Evolutionary conservation across 2,113 vertebrate species (phyloP).

Genomic region (Leptodactylus fuscus): DNA sequence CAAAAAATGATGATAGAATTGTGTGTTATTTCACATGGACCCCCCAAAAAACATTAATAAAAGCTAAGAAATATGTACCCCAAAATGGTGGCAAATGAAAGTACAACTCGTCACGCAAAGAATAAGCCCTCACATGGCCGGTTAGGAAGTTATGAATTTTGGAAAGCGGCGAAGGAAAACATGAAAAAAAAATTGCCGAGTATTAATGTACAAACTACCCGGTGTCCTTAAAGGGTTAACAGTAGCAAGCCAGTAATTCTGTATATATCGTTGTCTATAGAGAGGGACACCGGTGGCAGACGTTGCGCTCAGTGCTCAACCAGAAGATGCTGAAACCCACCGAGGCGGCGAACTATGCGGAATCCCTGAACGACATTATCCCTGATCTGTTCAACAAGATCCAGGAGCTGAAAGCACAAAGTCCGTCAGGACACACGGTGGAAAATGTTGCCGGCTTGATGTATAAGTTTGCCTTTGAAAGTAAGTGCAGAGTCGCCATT

Average conservation of each 20-base stretch:
- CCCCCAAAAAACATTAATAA: no score
- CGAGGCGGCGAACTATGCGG: conserved; percentile 69
- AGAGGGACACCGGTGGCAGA: conserved; percentile 77
- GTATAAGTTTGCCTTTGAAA: conserved; percentile 77
- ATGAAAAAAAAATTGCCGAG: no score
- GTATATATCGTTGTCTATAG: conserved; percentile 59
- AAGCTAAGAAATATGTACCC: no score
- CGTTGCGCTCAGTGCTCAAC: conserved; percentile 73
- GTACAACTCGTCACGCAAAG: no score
- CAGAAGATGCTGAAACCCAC: conserved; percentile 77
- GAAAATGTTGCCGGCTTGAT: conserved; percentile 72
- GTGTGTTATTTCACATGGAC: no score
- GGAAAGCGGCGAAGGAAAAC: no score
- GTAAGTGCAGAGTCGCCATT: conserved; percentile 62
- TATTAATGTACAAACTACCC: no score
- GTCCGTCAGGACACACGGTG: conserved; percentile 72
- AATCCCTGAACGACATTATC: conserved; percentile 70
- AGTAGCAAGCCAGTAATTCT: not conserved
- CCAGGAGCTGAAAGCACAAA: conserved; percentile 66
- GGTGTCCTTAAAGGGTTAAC: no score
- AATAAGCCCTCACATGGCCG: no score
- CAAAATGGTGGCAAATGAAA: no score
- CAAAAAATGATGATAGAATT: no score
- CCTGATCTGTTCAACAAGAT: conserved; percentile 74
- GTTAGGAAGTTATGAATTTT: no score